Conservation (phyloP, 2,797 vertebrate genomes). For the Micrastur ruficollis region DNA sequence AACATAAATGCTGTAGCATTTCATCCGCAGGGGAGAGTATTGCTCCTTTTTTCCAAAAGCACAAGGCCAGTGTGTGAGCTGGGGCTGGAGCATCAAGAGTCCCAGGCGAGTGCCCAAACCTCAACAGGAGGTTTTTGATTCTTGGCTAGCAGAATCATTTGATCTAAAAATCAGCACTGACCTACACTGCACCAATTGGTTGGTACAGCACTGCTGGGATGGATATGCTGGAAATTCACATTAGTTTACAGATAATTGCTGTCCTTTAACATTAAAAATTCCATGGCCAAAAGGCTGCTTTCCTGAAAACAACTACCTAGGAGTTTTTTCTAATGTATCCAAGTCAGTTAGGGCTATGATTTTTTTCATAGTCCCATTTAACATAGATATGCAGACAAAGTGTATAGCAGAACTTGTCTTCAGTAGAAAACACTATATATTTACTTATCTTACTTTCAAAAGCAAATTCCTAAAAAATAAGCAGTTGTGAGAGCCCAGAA, state of each 20-base stretch:
- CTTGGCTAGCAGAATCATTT: neutral
- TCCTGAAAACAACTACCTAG: neutral
- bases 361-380: neutral
- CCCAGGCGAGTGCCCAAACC: fast-evolving
- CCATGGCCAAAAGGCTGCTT: neutral
- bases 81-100: neutral
- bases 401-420: neutral
- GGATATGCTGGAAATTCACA: neutral
- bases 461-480: neutral
- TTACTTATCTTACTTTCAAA: neutral
- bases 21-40: neutral
- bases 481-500: neutral
- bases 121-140: neutral
- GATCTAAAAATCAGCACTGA: neutral
- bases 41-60: neutral
- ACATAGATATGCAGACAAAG: neutral
- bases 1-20: neutral
- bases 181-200: neutral
- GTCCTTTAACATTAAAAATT: neutral
- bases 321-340: neutral
- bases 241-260: neutral
- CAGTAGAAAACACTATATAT: neutral
- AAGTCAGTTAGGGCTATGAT: neutral
- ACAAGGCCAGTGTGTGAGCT: neutral
- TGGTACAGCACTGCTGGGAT: neutral